These are phyloP conservation scores for Torymus aiolomorphi DNA, from an alignment of 2,888 invertebrate genomes.

Conservation along the genomic window DNA sequence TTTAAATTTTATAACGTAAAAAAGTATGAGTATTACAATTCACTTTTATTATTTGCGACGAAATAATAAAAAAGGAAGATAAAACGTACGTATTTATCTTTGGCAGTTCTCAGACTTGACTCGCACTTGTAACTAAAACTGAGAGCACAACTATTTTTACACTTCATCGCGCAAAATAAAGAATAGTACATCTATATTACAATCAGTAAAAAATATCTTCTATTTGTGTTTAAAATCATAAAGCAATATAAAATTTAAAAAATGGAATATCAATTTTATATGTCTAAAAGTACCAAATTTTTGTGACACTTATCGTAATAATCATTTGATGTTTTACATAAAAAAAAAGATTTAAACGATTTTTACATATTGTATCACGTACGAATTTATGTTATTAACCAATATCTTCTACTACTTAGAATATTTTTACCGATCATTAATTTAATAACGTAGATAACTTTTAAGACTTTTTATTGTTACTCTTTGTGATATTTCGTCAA, in stretches of 20 bases:
- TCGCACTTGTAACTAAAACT: constrained; percentile 39
- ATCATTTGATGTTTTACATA: neutral
- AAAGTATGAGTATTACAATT: constrained; percentile 39
- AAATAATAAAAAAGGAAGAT: constrained; percentile 39
- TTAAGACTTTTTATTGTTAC: neutral
- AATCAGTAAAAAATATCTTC: constrained; percentile 10
- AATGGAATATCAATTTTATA: constrained; percentile 9
- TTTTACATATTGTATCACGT: too few relatives aligned
- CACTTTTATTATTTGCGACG: constrained; percentile 12
- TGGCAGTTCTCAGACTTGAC: constrained; percentile 56
- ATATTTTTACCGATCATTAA: too few relatives aligned
- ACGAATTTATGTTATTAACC: too few relatives aligned
- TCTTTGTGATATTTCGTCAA: neutral
- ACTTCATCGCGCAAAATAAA: neutral
- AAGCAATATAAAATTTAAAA: neutral
- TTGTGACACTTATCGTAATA: neutral
- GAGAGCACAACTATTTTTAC: constrained; percentile 9
- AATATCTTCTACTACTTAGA: too few relatives aligned
- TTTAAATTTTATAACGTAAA: constrained; percentile 15
- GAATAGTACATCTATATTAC: constrained; percentile 24
- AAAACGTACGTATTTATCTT: constrained; percentile 48
- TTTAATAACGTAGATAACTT: neutral
- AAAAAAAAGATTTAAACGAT: too few relatives aligned
- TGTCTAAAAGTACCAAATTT: constrained; percentile 4
- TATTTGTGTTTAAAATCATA: neutral